Evolutionary conservation across 2,888 invertebrate species (phyloP).

Genomic region (Yponomeuta sedellus): DNA sequence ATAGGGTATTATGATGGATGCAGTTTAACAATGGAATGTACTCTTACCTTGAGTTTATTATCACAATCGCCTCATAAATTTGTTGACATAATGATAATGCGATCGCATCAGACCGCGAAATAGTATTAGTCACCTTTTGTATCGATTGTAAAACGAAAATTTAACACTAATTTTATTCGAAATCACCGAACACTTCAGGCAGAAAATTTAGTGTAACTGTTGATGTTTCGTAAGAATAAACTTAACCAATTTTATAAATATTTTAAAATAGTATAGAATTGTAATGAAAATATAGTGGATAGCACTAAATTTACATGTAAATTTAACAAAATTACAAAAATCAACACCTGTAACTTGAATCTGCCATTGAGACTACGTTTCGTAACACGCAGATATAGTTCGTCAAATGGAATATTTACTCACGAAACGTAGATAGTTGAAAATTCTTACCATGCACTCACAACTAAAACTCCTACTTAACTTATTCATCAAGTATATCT

Average conservation of each 20-base stretch:
- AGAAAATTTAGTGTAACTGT: not conserved
- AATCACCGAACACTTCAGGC: slow-evolving; percentile 17
- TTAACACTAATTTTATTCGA: slow-evolving; percentile 17
- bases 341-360: slow-evolving; percentile 47
- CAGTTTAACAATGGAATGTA: not conserved
- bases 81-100: slow-evolving; percentile 57
- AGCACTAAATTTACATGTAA: not conserved
- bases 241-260: not conserved
- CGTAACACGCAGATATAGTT: slow-evolving; percentile 22
- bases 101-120: slow-evolving; percentile 51
- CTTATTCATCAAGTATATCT: no score
- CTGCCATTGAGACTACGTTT: slow-evolving; percentile 55
- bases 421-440: not conserved
- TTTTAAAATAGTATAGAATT: not conserved
- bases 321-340: slow-evolving; percentile 41
- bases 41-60: slow-evolving; percentile 42
- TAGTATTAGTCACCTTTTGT: slow-evolving; percentile 41
- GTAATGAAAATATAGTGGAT: not conserved
- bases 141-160: slow-evolving; percentile 52
- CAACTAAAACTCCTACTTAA: not conserved
- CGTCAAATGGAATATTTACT: not conserved
- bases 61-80: slow-evolving; percentile 55
- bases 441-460: not conserved
- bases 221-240: not conserved
- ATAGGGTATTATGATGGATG: not conserved